Evolutionary conservation across 2,888 invertebrate species (phyloP).

Genomic region (Orthosia cruda): DNA sequence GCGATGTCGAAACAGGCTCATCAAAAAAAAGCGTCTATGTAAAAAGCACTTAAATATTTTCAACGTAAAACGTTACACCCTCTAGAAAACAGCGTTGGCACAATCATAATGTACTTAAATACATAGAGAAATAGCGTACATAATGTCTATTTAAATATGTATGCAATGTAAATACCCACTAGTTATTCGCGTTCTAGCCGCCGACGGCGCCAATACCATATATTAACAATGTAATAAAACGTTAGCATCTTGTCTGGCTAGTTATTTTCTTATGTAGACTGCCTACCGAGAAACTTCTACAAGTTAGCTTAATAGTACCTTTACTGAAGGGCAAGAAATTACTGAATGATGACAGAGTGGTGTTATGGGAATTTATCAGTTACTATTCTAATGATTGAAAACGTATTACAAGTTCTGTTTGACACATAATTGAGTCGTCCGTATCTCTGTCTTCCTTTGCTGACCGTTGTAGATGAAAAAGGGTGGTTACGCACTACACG

Average conservation of each 20-base stretch:
- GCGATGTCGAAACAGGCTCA: neutral
- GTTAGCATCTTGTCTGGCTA: conserved; percentile 28
- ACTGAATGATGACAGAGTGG: neutral
- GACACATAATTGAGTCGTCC: too few relatives aligned
- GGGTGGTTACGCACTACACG: too few relatives aligned
- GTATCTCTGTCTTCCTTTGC: neutral
- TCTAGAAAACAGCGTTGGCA: neutral
- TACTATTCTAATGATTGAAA: neutral
- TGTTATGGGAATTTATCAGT: neutral
- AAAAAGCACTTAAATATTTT: too few relatives aligned
- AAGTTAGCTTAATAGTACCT: neutral
- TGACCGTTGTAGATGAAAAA: neutral
- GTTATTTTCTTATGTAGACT: conserved; percentile 24
- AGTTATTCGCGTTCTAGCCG: conserved; percentile 1
- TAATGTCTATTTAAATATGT: neutral
- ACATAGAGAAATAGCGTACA: neutral
- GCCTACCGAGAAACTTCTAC: conserved; percentile 2
- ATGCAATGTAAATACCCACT: conserved; percentile 17
- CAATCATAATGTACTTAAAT: neutral
- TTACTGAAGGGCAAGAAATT: neutral
- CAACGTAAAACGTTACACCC: neutral
- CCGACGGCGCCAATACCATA: conserved; percentile 15
- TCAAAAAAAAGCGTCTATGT: neutral
- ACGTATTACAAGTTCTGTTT: neutral
- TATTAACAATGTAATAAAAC: conserved; percentile 29